Evolutionary conservation across 2,888 invertebrate species (phyloP).

Genomic region (Agrotis clavis): DNA sequence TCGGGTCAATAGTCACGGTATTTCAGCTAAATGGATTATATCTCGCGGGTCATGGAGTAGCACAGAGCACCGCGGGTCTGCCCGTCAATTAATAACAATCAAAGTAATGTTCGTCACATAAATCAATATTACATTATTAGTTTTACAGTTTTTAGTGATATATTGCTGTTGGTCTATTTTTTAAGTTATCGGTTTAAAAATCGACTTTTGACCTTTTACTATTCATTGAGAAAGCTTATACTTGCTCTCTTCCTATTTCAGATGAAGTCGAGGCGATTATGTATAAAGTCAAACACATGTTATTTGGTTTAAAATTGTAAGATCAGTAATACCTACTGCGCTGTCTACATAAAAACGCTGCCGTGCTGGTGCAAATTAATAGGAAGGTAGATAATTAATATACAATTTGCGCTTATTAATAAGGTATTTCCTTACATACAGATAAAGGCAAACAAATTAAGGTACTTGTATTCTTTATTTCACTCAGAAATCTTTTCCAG

Average conservation of each 20-base stretch:
- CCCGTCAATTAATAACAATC: conserved; percentile 87
- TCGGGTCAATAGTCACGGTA: conserved; percentile 70
- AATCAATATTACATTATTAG: conserved; percentile 78
- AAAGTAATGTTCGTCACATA: conserved; percentile 74
- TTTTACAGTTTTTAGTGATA: conserved; percentile 51
- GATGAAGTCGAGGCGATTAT: neutral
- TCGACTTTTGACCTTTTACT: too few species aligned
- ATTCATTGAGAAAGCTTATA: neutral
- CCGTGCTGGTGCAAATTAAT: too few species aligned
- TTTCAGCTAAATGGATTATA: conserved; percentile 69
- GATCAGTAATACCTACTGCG: too few species aligned
- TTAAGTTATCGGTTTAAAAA: conserved; percentile 10
- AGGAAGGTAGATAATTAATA: too few species aligned
- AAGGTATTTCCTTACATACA: too few species aligned
- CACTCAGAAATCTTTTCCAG: too few species aligned
- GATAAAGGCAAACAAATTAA: too few species aligned
- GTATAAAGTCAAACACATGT: too few species aligned
- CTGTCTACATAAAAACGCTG: too few species aligned
- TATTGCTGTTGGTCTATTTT: conserved; percentile 6
- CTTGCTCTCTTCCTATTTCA: neutral
- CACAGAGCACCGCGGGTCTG: conserved; percentile 39
- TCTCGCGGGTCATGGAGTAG: conserved; percentile 54
- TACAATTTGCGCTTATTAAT: too few species aligned
- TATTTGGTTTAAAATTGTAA: too few species aligned
- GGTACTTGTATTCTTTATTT: too few species aligned